phyloP scores from a whole-genome alignment of 2,113 vertebrate species.

The Oenanthe melanoleuca region DNA sequence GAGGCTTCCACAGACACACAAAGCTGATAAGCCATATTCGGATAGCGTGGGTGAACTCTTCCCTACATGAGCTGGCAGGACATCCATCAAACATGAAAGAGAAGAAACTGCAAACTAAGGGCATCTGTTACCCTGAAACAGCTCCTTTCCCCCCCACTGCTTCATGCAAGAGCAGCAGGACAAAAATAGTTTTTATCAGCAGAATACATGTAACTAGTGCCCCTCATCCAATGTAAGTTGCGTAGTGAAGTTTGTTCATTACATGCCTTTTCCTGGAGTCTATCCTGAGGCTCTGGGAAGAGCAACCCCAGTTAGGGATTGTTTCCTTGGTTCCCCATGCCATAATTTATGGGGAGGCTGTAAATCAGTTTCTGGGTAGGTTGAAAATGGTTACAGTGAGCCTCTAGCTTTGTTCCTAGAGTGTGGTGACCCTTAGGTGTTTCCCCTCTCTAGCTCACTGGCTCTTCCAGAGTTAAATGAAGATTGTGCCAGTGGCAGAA shows the following conservation, averaged over 20 bases:
- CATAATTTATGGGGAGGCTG: not conserved
- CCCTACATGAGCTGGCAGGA: slow-evolving; percentile 13
- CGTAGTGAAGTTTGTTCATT: not conserved
- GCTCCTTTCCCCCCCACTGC: not conserved
- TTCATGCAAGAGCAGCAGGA: not conserved
- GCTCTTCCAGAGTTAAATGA: not conserved
- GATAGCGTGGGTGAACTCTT: slow-evolving; percentile 10
- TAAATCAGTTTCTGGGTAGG: not conserved
- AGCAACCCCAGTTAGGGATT: not conserved
- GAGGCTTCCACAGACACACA: slow-evolving; percentile 9
- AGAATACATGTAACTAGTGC: not conserved
- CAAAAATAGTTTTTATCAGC: slow-evolving; percentile 17
- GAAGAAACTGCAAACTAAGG: slow-evolving; percentile 48
- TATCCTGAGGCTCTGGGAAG: not conserved
- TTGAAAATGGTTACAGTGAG: not conserved
- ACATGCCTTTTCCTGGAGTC: not conserved
- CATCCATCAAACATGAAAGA: slow-evolving; percentile 65
- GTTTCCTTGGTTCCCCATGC: not conserved
- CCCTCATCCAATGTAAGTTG: not conserved
- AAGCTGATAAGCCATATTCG: slow-evolving; percentile 42
- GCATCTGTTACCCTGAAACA: not conserved
- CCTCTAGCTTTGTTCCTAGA: not conserved
- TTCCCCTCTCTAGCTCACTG: not conserved
- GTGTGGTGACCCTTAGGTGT: not conserved
- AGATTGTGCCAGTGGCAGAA: not conserved